Evolutionary conservation across 2,888 invertebrate species (phyloP), one percentile per base, ranked within the genome.

Genomic region (Polydrusus pterygomalis): DNA sequence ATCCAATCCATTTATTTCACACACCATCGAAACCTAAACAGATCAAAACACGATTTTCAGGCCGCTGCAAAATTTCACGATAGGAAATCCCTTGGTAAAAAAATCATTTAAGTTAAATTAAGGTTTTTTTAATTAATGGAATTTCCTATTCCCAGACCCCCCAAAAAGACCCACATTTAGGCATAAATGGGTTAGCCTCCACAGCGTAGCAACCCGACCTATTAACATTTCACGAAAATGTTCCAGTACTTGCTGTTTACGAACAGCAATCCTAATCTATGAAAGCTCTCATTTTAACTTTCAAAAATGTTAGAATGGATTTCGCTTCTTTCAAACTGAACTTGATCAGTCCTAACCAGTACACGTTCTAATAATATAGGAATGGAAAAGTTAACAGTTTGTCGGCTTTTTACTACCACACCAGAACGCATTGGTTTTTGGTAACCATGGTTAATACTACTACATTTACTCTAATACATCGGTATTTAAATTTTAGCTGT

Each of bases 1-100:
- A 81, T 79, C 82, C 83, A 84, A 87, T 87, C 87, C 87, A 87
- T 87, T 87, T 87, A 82, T 87, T 87, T 87, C 87, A 79, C 79
- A 79, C 70, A 69, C 56, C 65, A 65, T 72, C 71, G 47, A 76
- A 77, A 75, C 15, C 56, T 73, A 49, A 73, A 73, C 70, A 49
- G 70, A 70, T 68, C 64, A 38, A 75, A 70, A 62, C 64, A 64
- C 30, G 67, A 56, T 58, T 77, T 77, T 74, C 77, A 54, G 77
- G 77, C 77, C 77, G 63, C 70, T 74, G 70, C 73, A 77, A 76
- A 72, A 73, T 69, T 47, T 69, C 20, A 56, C 6, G 54, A 45
- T 38, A 56, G 49, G 47, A 75, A 70, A 49, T 62, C 10, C 38
- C 34, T 60, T 62, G 40, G 60, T 51, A 47, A 65, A 65, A 18